phyloP scores from a whole-genome alignment of 2,113 vertebrate genomes.

The human region DNA sequence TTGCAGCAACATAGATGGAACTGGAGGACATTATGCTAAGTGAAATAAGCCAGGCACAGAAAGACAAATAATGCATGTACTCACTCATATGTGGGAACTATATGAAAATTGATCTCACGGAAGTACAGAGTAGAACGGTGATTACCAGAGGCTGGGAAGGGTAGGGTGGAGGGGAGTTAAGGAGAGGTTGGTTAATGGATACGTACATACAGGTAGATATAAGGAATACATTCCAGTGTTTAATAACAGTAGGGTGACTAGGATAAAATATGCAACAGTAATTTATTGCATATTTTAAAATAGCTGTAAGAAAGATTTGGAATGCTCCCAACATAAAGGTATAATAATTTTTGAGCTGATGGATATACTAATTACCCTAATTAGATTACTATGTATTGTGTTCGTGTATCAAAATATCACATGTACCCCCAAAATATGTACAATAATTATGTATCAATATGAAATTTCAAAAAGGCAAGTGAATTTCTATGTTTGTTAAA shows the following conservation, averaged over 20 bases:
- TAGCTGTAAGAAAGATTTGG: no score
- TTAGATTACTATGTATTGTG: no score
- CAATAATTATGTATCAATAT: neutral
- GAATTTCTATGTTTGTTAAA: neutral
- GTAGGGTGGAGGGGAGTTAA: neutral
- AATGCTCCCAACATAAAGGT: no score
- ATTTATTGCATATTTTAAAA: no score
- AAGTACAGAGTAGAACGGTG: neutral
- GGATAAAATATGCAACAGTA: no score
- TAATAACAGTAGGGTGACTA: no score
- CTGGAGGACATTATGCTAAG: neutral
- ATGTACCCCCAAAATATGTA: neutral
- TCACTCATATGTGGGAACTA: neutral
- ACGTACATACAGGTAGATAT: no score
- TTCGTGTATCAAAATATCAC: neutral
- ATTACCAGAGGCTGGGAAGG: neutral
- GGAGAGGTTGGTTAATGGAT: neutral
- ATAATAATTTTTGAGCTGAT: no score
- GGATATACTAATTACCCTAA: no score
- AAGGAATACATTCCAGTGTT: no score
- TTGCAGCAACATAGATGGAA: neutral
- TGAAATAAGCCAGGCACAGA: neutral
- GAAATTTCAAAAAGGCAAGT: neutral
- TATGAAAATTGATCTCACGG: neutral
- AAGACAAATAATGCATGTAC: neutral